Percentiles rank a stretch among this genome's conserved stretches.
These are phyloP conservation scores for Drosophila sturtevanti DNA, from an alignment of 1,140 invertebrate species.

Conservation along the genomic window DNA sequence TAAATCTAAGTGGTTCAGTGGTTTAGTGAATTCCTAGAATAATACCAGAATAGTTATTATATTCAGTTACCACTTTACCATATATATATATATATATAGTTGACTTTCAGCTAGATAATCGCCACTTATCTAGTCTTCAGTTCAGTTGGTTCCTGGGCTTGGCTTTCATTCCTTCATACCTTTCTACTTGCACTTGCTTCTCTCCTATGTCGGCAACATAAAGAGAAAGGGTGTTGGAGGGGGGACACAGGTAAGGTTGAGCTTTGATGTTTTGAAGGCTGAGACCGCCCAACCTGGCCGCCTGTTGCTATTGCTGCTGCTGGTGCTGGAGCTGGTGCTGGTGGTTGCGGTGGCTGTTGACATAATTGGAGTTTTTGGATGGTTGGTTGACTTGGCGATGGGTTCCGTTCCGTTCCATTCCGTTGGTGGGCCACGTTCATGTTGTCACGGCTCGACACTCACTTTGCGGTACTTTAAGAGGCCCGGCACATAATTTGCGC, in stretches of 20 bases:
- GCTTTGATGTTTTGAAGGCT: slow-evolving; percentile 3
- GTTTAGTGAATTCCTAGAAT: too few species aligned
- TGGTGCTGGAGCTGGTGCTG: too few species aligned
- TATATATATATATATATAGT: too few species aligned
- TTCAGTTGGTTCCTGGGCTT: neutral
- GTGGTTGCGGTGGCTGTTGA: slow-evolving; percentile 75
- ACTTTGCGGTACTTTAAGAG: slow-evolving; percentile 77
- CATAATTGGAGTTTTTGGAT: slow-evolving; percentile 72
- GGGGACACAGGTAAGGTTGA: neutral
- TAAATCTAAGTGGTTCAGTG: too few species aligned
- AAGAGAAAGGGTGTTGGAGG: neutral
- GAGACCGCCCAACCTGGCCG: slow-evolving; percentile 1
- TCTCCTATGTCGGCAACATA: slow-evolving; percentile 6
- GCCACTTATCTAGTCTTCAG: neutral
- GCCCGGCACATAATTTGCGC: slow-evolving; percentile 76
- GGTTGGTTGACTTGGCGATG: slow-evolving; percentile 47
- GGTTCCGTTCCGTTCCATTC: slow-evolving; percentile 29
- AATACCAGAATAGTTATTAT: too few species aligned
- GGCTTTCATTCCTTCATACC: neutral
- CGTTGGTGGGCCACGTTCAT: slow-evolving; percentile 23
- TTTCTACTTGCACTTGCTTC: slow-evolving; percentile 29
- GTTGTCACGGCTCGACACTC: slow-evolving; percentile 59
- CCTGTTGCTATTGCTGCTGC: slow-evolving; percentile 69
- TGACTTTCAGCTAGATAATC: neutral
- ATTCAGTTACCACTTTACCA: too few species aligned